Evolutionary conservation across 2,888 invertebrate genomes (phyloP).

Genomic region (Blera fallax): DNA sequence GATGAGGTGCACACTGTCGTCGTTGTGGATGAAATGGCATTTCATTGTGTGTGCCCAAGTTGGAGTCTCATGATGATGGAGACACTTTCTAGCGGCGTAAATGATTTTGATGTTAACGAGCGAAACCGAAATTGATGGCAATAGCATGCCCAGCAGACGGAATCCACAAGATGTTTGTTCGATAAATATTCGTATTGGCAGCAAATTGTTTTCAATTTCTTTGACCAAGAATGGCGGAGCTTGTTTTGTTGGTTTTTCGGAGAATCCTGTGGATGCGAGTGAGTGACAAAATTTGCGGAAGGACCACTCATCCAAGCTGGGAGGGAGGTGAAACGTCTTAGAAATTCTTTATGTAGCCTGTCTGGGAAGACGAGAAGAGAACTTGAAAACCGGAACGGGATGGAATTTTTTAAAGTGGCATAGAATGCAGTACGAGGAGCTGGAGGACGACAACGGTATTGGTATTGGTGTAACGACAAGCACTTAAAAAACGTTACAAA

Average conservation of each 20-base stretch:
- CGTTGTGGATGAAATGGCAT: conserved; percentile 56
- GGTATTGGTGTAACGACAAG: too few relatives aligned
- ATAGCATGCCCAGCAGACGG: conserved; percentile 45
- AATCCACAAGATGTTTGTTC: conserved; percentile 60
- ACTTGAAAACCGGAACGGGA: too few relatives aligned
- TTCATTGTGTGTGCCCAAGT: conserved; percentile 58
- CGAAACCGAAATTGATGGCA: conserved; percentile 46
- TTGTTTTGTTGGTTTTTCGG: not conserved
- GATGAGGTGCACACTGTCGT: conserved; percentile 52
- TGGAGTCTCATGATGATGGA: not conserved
- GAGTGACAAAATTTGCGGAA: not conserved
- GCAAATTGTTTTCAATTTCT: conserved; percentile 62
- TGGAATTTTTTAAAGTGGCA: too few relatives aligned
- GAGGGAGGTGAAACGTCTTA: not conserved
- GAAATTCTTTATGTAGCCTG: too few relatives aligned
- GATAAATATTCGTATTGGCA: conserved; percentile 68
- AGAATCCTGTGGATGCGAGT: conserved; percentile 2
- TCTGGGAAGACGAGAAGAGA: too few relatives aligned
- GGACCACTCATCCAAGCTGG: not conserved
- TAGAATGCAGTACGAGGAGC: too few relatives aligned
- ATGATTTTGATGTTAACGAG: conserved; percentile 56
- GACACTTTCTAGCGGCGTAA: conserved; percentile 60
- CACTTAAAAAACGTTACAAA: too few relatives aligned
- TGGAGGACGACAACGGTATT: too few relatives aligned
- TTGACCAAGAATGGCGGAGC: conserved; percentile 13